phyloP scores from a whole-genome alignment of 1,140 invertebrate species.

The Calliopsis andreniformis region DNA sequence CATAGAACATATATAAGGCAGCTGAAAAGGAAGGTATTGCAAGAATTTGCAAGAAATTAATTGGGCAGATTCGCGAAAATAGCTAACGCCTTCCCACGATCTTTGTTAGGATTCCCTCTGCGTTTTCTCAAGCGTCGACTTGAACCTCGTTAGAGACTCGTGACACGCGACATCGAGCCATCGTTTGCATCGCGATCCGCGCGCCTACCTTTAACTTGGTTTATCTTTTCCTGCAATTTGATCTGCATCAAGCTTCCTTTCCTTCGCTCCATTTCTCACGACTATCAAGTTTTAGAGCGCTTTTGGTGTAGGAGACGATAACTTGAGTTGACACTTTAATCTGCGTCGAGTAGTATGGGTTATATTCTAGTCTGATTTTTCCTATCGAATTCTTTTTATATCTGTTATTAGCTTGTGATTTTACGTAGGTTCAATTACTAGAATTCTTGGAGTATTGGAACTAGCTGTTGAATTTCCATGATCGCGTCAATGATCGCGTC shows the following conservation, averaged over 20 bases:
- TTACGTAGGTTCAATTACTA: too few relatives aligned
- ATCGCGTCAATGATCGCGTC: too few relatives aligned
- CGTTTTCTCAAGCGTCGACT: neutral
- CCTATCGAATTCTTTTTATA: too few relatives aligned
- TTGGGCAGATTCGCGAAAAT: neutral
- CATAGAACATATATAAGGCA: too few relatives aligned
- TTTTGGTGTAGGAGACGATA: too few relatives aligned
- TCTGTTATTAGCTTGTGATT: too few relatives aligned
- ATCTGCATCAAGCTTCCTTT: constrained; percentile 6
- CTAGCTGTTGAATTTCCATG: too few relatives aligned
- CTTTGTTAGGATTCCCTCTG: constrained; percentile 8
- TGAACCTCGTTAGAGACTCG: neutral
- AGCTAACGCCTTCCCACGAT: neutral
- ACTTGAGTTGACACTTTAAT: too few relatives aligned
- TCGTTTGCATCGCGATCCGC: constrained; percentile 7
- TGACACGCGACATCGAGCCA: neutral
- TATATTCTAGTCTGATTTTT: too few relatives aligned
- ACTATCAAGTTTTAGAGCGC: neutral
- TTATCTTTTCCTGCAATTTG: constrained; percentile 4
- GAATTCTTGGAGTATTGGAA: too few relatives aligned
- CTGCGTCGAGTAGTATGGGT: too few relatives aligned
- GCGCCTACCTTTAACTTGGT: neutral
- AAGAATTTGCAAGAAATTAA: neutral
- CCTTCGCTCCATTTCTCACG: constrained; percentile 14
- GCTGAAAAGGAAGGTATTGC: neutral